Percentiles rank a stretch among this genome's conserved stretches.
Conservation (phyloP, 1,140 invertebrate species). For the Mercenaria mercenaria region DNA sequence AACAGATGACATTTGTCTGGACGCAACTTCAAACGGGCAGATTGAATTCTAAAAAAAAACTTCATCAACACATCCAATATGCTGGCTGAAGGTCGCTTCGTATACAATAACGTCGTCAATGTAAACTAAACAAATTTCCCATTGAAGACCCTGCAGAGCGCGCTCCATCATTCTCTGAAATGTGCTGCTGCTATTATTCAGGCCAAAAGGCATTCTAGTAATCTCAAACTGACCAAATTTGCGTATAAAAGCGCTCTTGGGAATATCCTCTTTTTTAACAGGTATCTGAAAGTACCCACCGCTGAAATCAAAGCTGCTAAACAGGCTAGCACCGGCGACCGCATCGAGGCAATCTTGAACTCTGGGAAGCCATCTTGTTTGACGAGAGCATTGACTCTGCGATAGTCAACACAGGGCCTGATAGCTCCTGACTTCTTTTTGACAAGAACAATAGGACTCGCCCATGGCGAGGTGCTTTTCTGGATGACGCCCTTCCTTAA, state of each 20-base stretch:
- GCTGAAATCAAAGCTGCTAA: not conserved
- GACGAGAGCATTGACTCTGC: not conserved
- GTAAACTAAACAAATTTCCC: no score
- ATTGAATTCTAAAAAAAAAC: not conserved
- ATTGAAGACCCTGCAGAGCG: no score
- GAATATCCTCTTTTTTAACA: not conserved
- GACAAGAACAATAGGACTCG: not conserved
- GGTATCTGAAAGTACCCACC: not conserved
- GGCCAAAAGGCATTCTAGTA: not conserved
- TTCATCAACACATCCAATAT: not conserved
- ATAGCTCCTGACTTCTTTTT: not conserved
- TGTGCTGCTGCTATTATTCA: not conserved
- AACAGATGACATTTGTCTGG: no score
- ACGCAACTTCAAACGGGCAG: no score
- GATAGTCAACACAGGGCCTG: slow-evolving; percentile 8
- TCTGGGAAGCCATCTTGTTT: not conserved
- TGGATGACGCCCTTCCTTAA: not conserved
- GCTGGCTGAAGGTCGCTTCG: not conserved
- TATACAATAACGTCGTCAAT: not conserved
- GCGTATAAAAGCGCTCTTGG: no score
- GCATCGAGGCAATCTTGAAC: slow-evolving; percentile 1
- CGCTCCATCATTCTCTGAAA: not conserved
- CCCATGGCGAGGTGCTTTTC: not conserved
- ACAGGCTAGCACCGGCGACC: not conserved
- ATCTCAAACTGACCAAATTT: no score